Evolutionary conservation across 2,888 invertebrate genomes (phyloP), one percentile per base, ranked within the genome.

Genomic region (Acrocera orbiculus): DNA sequence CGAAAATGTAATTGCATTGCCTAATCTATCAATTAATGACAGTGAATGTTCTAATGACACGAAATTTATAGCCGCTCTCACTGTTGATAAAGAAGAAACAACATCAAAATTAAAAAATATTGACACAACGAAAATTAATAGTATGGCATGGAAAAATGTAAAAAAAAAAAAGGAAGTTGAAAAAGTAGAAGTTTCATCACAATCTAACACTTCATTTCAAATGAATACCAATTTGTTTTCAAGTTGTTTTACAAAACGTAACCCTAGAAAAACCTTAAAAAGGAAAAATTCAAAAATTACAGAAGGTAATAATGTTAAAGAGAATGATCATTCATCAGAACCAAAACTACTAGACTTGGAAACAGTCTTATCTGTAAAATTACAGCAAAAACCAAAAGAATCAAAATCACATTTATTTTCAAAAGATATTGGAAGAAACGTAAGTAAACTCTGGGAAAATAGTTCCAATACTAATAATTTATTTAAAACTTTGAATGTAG

Each of bases 241-340:
- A 29, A 64, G 69, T 15, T 74, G 66, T 44, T 77, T 82, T 54
- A 66, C 69, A 5, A 70, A 79, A 47, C 65, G 82, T 46, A 82
- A 83, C 61, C 82, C 83, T 2, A 66, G 81, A 46, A 85, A 83
- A 53, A 67, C 70, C 0, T 44, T 69, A 5, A 65, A 67, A 15
- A 45, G 48, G 3, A 40, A 41, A 3, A 40, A 20, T 19, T 28
- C 26, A 17, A 35, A 28, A n/a, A 46, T 59, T 30, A 45, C 44
- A 34, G n/a, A n/a, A n/a, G n/a, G n/a, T n/a, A 46, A 29, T 28
- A 50, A 49, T 30, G 44, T 23, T 9, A 35, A 17, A 7, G 45
- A 41, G 8, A 26, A 15, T 11, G 14, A 14, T 15, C 16, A n/a
- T 11, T 32, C 31, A 14, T 41, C 33, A 6, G 34, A 35, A 27